Evolutionary conservation across 2,113 vertebrate genomes (phyloP).

Genomic region (Bungarus multicinctus): DNA sequence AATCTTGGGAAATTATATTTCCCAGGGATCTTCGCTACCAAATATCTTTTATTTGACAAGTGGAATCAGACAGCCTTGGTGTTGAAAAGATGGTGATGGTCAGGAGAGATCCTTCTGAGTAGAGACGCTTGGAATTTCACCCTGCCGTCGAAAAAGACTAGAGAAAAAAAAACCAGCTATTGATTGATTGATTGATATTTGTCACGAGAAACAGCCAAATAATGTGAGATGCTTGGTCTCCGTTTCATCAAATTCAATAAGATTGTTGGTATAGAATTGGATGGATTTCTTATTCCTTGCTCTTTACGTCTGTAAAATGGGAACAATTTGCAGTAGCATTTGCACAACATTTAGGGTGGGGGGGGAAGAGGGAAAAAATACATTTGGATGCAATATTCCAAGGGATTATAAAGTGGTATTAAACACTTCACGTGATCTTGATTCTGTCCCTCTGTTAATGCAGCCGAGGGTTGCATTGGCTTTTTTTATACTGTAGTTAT

Average conservation of each 20-base stretch:
- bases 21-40: not conserved
- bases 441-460: not conserved
- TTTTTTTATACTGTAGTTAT: not conserved
- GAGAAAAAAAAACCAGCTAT: not conserved
- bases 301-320: not conserved
- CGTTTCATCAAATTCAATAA: not conserved
- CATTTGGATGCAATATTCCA: not conserved
- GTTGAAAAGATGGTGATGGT: not conserved
- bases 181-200: not conserved
- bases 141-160: not conserved
- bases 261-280: not conserved
- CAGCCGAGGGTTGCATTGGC: not conserved
- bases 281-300: not conserved
- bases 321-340: not conserved
- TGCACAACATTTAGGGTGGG: not conserved
- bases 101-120: too few relatives aligned
- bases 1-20: not conserved
- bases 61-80: not conserved
- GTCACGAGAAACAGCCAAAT: not conserved
- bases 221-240: not conserved
- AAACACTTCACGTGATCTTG: not conserved
- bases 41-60: not conserved
- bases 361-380: not conserved
- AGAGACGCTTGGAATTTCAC: not conserved
- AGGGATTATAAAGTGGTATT: not conserved